Evolutionary conservation across 1,140 invertebrate genomes (phyloP), one percentile per base, ranked within the genome.

Genomic region (Drosophila ironensis): DNA sequence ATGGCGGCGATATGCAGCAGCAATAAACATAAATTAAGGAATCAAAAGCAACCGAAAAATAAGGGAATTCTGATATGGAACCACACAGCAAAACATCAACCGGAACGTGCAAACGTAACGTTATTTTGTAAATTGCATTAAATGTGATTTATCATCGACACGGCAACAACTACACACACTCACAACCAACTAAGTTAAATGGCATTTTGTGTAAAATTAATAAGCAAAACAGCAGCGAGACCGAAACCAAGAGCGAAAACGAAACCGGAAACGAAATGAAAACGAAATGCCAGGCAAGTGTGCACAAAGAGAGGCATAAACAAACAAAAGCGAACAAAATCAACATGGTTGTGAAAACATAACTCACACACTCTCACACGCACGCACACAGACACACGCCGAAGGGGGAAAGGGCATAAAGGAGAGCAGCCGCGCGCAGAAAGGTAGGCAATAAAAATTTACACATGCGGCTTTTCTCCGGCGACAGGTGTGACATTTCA

Each of bases 1-100:
- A 94, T 78, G 94, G 94, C 45, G 93, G 93, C 46, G 88, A 89
- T 75, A 73, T 78, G 68, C 88, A 86, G 48, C 87, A 86, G 87
- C 82, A 87, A 78, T 88, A 89, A 87, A 57, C 53, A 57, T 48
- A 37, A 44, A 53, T 67, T 51, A 67, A 35, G 40, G 47, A 41
- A 52, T 37, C 46, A 56, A 27, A 33, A 50, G 22, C 42, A 69
- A 14, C 35, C 52, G 28, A 57, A 57, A 33, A 50, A 16, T 11
- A 30, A n/a, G 40, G 47, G 38, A 59, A 74, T 71, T 70, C 53
- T 70, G 56, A 71, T 68, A 67, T 38, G 35, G 56, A 63, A 30
- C n/a, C n/a, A n/a, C 38, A 63, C 46, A 51, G 53, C 60, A 46
- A 64, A 33, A 72, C 50, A 45, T 54, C 64, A 22, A 37, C 27